These are phyloP conservation scores for Pantelozetes paolii DNA, from an alignment of 2,888 invertebrate species.

Conservation along the genomic window DNA sequence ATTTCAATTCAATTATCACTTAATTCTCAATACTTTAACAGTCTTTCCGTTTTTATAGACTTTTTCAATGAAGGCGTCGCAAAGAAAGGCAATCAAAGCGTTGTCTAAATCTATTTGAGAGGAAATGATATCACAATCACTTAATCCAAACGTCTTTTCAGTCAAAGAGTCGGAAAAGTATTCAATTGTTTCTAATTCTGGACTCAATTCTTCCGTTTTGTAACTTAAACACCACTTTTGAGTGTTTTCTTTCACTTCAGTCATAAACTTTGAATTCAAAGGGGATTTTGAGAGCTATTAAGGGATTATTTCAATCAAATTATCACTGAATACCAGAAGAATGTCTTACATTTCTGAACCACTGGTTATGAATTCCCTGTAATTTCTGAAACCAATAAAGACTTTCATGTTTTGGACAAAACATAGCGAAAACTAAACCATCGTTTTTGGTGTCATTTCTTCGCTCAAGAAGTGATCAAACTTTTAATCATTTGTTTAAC, in stretches of 20 bases:
- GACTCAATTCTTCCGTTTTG: neutral
- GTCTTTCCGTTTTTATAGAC: neutral
- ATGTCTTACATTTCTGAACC: slow-evolving; percentile 26
- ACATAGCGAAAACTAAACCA: slow-evolving; percentile 12
- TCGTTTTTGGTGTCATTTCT: slow-evolving; percentile 7
- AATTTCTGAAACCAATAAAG: slow-evolving; percentile 19
- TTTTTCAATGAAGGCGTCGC: slow-evolving; percentile 3
- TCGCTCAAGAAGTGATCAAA: neutral
- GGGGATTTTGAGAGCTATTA: neutral
- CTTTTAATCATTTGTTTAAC: neutral
- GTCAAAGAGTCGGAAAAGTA: neutral
- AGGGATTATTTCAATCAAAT: neutral
- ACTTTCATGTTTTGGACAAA: slow-evolving; percentile 18
- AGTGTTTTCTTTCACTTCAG: neutral
- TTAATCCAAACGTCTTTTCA: neutral
- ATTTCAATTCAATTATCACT: too few species aligned
- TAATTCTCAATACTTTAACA: neutral
- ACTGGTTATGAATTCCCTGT: slow-evolving; percentile 4
- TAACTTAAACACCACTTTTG: neutral
- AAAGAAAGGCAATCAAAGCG: neutral
- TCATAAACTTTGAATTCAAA: neutral
- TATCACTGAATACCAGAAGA: neutral
- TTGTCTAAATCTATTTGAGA: slow-evolving; percentile 26
- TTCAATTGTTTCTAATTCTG: neutral
- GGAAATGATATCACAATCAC: slow-evolving; percentile 4